Evolutionary conservation across 2,113 vertebrate genomes (phyloP).

Genomic region (Triplophysa dalaica): DNA sequence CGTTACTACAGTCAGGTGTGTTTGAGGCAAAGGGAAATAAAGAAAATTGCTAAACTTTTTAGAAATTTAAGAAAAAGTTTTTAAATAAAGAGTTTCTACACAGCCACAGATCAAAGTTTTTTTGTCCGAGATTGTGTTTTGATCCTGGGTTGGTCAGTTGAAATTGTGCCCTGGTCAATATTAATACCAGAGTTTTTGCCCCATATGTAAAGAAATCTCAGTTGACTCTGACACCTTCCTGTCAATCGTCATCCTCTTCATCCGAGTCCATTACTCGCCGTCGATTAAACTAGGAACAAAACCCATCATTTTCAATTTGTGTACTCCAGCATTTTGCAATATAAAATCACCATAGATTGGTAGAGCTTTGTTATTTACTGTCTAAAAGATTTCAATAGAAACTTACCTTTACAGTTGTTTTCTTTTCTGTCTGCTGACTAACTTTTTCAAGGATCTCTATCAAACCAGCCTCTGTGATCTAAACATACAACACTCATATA

Average conservation of each 20-base stretch:
- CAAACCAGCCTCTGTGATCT: constrained; percentile 93
- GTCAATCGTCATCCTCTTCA: constrained; percentile 84
- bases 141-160: constrained; percentile 6
- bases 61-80: not conserved
- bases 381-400: too few relatives aligned
- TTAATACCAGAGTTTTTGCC: constrained; percentile 45
- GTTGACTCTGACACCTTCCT: constrained; percentile 12
- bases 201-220: constrained; percentile 29
- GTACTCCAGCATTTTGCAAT: too few relatives aligned
- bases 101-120: constrained; percentile 23
- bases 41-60: constrained; percentile 15
- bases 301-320: too few relatives aligned
- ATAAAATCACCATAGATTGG: not conserved
- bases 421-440: constrained; percentile 96
- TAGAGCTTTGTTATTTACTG: not conserved
- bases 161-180: constrained; percentile 45
- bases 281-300: constrained; percentile 87
- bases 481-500: constrained; percentile 41
- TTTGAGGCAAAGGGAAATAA: constrained; percentile 39
- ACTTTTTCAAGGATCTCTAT: constrained; percentile 99
- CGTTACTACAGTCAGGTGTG: constrained; percentile 49
- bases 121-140: constrained; percentile 31
- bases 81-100: constrained; percentile 14
- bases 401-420: constrained; percentile 91
- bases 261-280: constrained; percentile 96